A percentile compares a stretch with the other conserved stretches of the same genome.
Evolutionary conservation across 2,888 invertebrate genomes (phyloP).

Genomic region (Cosmopolites sordidus): DNA sequence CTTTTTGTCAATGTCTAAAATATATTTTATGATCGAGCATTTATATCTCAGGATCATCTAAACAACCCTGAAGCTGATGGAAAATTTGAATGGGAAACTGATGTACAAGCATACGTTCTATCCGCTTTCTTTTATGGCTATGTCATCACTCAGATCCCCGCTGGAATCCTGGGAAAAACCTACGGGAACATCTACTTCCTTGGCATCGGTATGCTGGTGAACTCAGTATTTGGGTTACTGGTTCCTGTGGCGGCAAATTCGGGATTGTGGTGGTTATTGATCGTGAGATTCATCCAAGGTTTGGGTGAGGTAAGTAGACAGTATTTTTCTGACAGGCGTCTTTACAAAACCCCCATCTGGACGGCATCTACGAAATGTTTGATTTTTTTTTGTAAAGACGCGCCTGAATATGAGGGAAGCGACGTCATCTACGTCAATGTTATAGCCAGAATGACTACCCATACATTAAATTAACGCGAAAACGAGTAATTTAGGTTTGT

Average conservation of each 20-base stretch:
- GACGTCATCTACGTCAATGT: background rate
- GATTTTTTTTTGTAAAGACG: constrained; percentile 12
- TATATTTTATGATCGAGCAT: no score
- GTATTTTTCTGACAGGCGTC: constrained; percentile 4
- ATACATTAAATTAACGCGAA: no score
- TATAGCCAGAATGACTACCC: no score
- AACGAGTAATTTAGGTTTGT: no score
- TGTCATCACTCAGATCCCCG: constrained; percentile 82
- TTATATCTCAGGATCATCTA: background rate
- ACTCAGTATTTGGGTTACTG: constrained; percentile 79
- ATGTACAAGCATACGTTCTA: constrained; percentile 76
- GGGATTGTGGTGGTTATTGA: constrained; percentile 66
- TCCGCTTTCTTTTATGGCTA: constrained; percentile 93
- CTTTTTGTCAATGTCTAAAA: no score
- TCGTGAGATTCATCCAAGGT: constrained; percentile 82
- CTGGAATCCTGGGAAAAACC: constrained; percentile 83
- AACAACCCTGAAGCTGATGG: constrained; percentile 55
- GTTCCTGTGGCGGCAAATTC: constrained; percentile 80
- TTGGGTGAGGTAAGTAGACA: constrained; percentile 72
- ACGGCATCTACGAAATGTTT: no score
- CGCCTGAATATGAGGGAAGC: background rate
- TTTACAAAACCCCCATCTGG: constrained; percentile 7
- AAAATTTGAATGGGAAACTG: constrained; percentile 67
- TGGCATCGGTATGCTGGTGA: constrained; percentile 81
- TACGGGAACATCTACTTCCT: constrained; percentile 85